Conservation (phyloP, 2,113 vertebrate genomes). For the Typhlomys cinereus region DNA sequence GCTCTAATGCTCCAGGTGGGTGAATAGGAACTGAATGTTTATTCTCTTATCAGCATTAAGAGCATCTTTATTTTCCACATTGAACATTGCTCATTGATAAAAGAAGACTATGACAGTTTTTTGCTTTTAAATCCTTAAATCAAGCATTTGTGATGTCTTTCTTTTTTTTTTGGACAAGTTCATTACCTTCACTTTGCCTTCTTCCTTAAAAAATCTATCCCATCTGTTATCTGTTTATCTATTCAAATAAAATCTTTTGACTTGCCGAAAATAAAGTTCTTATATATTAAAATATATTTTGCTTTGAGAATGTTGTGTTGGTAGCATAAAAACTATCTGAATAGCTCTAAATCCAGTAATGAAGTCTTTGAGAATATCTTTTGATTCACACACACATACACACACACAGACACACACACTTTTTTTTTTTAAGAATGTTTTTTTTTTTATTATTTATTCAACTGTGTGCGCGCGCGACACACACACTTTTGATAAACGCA, state of each 20-base stretch:
- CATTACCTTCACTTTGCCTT: not conserved
- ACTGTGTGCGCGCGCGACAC: no score
- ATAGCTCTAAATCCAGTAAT: not conserved
- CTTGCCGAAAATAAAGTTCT: not conserved
- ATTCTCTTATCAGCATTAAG: not conserved
- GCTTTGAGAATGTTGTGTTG: not conserved
- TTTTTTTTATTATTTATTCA: no score
- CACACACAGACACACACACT: no score
- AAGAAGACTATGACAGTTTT: not conserved
- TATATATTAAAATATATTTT: constrained; percentile 16
- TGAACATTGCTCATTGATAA: not conserved
- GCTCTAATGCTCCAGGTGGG: constrained; percentile 99
- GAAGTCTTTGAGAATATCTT: constrained; percentile 18
- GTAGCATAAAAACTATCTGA: constrained; percentile 25
- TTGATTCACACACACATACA: no score
- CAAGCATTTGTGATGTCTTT: not conserved
- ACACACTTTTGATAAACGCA: no score
- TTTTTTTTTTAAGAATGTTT: no score
- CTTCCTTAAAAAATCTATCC: not conserved
- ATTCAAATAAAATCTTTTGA: not conserved
- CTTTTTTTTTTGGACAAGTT: not conserved
- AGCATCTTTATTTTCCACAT: not conserved
- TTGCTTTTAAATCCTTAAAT: not conserved
- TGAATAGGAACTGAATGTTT: constrained; percentile 16
- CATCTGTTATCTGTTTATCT: not conserved